Evolutionary conservation across 2,888 invertebrate species (phyloP).

Genomic region (Parochlus steinenii): DNA sequence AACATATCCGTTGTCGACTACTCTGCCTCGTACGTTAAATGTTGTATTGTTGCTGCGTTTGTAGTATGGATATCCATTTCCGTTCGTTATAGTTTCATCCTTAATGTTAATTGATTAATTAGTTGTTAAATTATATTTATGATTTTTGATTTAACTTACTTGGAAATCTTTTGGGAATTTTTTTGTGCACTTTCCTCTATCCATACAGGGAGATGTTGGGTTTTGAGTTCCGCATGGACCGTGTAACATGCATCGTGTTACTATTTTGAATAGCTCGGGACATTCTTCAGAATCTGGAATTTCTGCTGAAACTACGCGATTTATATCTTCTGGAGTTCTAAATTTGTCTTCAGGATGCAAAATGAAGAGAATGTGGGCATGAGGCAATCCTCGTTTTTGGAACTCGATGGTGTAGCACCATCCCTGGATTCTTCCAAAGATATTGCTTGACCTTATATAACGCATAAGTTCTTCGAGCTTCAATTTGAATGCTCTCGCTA

Average conservation of each 20-base stretch:
- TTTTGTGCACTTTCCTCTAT: slow-evolving; percentile 17
- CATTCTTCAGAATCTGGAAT: slow-evolving; percentile 14
- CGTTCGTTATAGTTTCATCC: too few species aligned
- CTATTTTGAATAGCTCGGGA: slow-evolving; percentile 12
- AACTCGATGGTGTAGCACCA: slow-evolving; percentile 21
- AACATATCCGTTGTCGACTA: too few species aligned
- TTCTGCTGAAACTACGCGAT: slow-evolving; percentile 14
- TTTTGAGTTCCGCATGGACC: slow-evolving; percentile 15
- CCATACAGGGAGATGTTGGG: slow-evolving; percentile 13
- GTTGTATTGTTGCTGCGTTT: slow-evolving; percentile 16
- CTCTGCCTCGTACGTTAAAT: too few species aligned
- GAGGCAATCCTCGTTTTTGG: slow-evolving; percentile 20
- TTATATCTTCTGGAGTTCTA: slow-evolving; percentile 15
- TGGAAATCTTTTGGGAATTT: slow-evolving; percentile 19
- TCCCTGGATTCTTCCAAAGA: too few species aligned
- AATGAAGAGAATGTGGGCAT: slow-evolving; percentile 17
- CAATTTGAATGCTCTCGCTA: slow-evolving; percentile 21
- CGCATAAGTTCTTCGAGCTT: slow-evolving; percentile 19
- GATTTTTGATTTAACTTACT: slow-evolving; percentile 16
- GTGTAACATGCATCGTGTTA: slow-evolving; percentile 15
- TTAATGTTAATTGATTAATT: too few species aligned
- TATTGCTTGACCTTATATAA: slow-evolving; percentile 16
- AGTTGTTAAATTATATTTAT: too few species aligned
- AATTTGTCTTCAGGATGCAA: slow-evolving; percentile 19
- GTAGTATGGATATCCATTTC: slow-evolving; percentile 19